phyloP scores from a whole-genome alignment of 2,888 invertebrate genomes.

The Cyclophora albipunctata region DNA sequence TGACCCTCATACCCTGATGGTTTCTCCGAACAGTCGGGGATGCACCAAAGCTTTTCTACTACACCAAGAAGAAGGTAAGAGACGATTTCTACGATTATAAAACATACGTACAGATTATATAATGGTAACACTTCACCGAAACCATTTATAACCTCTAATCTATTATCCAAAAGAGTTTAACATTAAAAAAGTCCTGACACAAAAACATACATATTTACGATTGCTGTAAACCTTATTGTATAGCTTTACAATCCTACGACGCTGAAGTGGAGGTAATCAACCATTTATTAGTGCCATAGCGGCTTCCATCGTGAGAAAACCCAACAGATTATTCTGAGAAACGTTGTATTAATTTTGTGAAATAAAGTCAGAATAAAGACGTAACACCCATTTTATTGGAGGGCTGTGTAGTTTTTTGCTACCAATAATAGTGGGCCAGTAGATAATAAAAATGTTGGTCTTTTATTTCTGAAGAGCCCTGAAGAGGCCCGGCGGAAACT shows the following conservation, averaged over 20 bases:
- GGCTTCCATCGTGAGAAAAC: conserved; percentile 53
- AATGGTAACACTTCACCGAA: no score
- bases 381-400: conserved; percentile 65
- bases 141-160: no score
- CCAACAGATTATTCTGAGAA: conserved; percentile 52
- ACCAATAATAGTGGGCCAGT: conserved; percentile 42
- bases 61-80: no score
- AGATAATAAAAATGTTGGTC: conserved; percentile 43
- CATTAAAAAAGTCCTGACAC: conserved; percentile 7
- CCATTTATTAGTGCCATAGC: conserved; percentile 61
- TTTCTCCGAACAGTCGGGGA: no score
- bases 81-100: no score
- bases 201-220: conserved; percentile 45
- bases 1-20: no score
- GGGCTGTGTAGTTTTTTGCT: conserved; percentile 50
- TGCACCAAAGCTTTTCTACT: no score
- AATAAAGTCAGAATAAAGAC: conserved; percentile 63
- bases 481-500: conserved; percentile 29
- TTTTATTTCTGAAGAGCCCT: conserved; percentile 38
- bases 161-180: no score
- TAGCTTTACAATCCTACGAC: conserved; percentile 58
- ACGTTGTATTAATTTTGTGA: conserved; percentile 52
- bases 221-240: conserved; percentile 57
- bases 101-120: no score
- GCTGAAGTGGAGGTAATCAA: conserved; percentile 56